Evolutionary conservation across 2,113 vertebrate genomes (phyloP).

Genomic region (Euleptes europaea): DNA sequence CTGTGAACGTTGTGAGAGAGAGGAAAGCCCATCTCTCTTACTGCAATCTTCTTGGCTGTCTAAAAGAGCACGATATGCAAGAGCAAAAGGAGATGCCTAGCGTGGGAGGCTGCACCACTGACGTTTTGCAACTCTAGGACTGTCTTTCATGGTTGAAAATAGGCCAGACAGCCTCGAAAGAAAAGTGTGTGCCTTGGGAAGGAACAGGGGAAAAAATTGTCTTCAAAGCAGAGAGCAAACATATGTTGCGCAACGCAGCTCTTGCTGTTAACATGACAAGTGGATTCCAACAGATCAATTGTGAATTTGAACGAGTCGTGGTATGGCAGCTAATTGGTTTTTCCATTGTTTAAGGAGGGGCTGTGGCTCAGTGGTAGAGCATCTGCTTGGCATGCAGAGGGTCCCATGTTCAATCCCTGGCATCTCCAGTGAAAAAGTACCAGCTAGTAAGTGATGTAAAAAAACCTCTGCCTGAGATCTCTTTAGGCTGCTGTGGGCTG

Average conservation of each 20-base stretch:
- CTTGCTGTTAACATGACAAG: slow-evolving; percentile 29
- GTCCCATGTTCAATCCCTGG: no score
- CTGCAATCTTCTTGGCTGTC: slow-evolving; percentile 38
- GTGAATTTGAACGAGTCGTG: neutral
- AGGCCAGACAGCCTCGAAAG: slow-evolving; percentile 55
- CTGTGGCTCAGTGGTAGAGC: no score
- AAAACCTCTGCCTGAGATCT: no score
- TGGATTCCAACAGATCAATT: neutral
- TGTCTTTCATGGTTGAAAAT: slow-evolving; percentile 54
- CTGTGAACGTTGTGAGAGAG: neutral
- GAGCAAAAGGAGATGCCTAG: slow-evolving; percentile 61
- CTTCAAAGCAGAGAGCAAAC: slow-evolving; percentile 30
- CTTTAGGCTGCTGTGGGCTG: no score
- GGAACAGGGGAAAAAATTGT: slow-evolving; percentile 21
- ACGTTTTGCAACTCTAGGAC: slow-evolving; percentile 61
- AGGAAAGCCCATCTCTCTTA: slow-evolving; percentile 33
- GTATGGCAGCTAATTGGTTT: neutral
- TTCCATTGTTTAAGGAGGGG: no score
- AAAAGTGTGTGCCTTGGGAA: slow-evolving; percentile 44
- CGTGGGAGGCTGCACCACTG: slow-evolving; percentile 53
- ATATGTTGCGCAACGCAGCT: slow-evolving; percentile 30
- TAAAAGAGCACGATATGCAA: slow-evolving; percentile 59
- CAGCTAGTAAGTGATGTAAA: no score
- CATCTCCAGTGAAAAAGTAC: no score
- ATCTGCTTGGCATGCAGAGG: no score